phyloP scores from a whole-genome alignment of 2,888 invertebrate species.

The Diploptera punctata region DNA sequence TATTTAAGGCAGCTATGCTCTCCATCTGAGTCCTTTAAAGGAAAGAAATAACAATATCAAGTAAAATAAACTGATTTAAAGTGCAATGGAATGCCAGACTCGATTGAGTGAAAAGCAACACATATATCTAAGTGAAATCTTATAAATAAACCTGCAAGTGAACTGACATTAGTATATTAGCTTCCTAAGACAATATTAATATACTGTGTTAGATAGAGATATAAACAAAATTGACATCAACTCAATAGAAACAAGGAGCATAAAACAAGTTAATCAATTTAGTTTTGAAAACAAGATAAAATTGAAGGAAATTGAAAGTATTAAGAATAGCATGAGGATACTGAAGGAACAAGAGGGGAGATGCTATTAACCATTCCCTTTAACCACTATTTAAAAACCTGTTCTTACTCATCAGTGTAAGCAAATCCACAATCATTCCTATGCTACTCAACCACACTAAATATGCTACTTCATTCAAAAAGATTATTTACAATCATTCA shows the following conservation, averaged over 20 bases:
- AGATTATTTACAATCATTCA: slow-evolving; percentile 36
- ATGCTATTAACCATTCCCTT: slow-evolving; percentile 35
- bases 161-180: slow-evolving; percentile 28
- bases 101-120: slow-evolving; percentile 28
- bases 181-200: slow-evolving; percentile 5
- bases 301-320: background rate
- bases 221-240: background rate
- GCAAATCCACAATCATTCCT: slow-evolving; percentile 39
- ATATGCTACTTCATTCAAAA: slow-evolving; percentile 31
- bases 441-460: slow-evolving; percentile 33
- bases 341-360: slow-evolving; percentile 27
- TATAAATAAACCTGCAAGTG: slow-evolving; percentile 12
- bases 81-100: slow-evolving; percentile 35
- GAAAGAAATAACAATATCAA: slow-evolving; percentile 44
- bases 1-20: slow-evolving; percentile 75
- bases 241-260: slow-evolving; percentile 7
- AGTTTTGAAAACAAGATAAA: background rate
- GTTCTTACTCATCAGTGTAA: slow-evolving; percentile 23
- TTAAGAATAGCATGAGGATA: slow-evolving; percentile 20
- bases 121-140: slow-evolving; percentile 5
- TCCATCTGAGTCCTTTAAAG: slow-evolving; percentile 55
- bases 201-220: background rate
- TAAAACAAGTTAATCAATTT: slow-evolving; percentile 2
- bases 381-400: slow-evolving; percentile 8
- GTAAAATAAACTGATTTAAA: slow-evolving; percentile 32